phyloP scores from a whole-genome alignment of 2,113 vertebrate genomes.

The Emydura subglobosa region DNA sequence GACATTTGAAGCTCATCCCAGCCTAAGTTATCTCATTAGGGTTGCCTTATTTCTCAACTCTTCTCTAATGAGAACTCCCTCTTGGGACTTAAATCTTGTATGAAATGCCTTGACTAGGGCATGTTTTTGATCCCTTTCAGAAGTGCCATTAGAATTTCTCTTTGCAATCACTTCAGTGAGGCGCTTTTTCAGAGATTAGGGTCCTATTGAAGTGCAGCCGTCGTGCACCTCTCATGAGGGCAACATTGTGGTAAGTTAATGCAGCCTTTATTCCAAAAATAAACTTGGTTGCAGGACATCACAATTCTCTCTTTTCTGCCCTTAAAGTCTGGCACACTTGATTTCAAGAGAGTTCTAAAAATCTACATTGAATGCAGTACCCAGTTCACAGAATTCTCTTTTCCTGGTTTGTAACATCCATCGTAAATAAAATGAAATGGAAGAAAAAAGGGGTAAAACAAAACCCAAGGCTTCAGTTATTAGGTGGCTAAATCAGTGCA shows the following conservation, averaged over 20 bases:
- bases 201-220: background rate
- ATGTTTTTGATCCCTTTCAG: background rate
- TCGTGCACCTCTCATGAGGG: background rate
- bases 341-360: background rate
- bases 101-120: background rate
- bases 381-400: background rate
- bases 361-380: background rate
- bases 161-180: background rate
- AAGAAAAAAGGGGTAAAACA: background rate
- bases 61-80: background rate
- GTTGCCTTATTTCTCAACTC: background rate
- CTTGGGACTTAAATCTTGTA: background rate
- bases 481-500: background rate
- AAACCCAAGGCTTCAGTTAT: background rate
- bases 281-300: background rate
- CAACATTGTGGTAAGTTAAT: background rate
- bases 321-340: background rate
- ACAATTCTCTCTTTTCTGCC: background rate
- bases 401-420: background rate
- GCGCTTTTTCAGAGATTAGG: background rate
- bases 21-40: background rate
- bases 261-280: background rate
- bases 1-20: background rate
- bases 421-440: background rate
- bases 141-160: background rate